Percentiles rank a stretch among this genome's conserved stretches.
Evolutionary conservation across 2,888 invertebrate species (phyloP).

Genomic region (Argyra leucocephala): DNA sequence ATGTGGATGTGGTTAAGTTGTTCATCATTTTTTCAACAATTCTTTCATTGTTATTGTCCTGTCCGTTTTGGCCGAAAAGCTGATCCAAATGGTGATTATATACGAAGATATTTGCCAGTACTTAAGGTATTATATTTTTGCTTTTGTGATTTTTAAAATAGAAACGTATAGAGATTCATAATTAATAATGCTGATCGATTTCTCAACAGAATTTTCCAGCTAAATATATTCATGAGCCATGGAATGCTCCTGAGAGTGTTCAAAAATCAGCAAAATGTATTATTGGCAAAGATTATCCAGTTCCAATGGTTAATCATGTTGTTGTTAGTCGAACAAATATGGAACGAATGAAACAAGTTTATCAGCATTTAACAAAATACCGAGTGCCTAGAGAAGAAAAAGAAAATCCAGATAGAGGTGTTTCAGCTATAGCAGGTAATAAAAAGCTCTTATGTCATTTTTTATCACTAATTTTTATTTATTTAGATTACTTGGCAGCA

Average conservation of each 20-base stretch:
- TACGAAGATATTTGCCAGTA: slow-evolving; percentile 60
- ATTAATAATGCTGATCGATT: too few relatives aligned
- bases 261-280: slow-evolving; percentile 56
- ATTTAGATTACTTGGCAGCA: slow-evolving; percentile 14
- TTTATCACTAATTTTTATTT: slow-evolving; percentile 12
- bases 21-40: slow-evolving; percentile 62
- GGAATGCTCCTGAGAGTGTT: slow-evolving; percentile 55
- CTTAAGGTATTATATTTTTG: slow-evolving; percentile 34
- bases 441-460: not conserved
- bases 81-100: slow-evolving; percentile 60
- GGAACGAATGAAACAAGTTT: slow-evolving; percentile 76
- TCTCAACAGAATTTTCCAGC: slow-evolving; percentile 32
- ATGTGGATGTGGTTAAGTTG: slow-evolving; percentile 78
- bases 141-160: not conserved
- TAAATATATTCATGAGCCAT: slow-evolving; percentile 51
- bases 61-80: slow-evolving; percentile 57
- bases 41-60: slow-evolving; percentile 62
- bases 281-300: slow-evolving; percentile 63
- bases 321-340: slow-evolving; percentile 64
- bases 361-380: slow-evolving; percentile 60
- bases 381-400: slow-evolving; percentile 31
- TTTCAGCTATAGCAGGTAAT: slow-evolving; percentile 21
- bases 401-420: slow-evolving; percentile 17
- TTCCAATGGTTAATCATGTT: slow-evolving; percentile 73
- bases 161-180: not conserved